Conservation (phyloP, 2,113 vertebrate species). For the Embiotoca jacksoni region DNA sequence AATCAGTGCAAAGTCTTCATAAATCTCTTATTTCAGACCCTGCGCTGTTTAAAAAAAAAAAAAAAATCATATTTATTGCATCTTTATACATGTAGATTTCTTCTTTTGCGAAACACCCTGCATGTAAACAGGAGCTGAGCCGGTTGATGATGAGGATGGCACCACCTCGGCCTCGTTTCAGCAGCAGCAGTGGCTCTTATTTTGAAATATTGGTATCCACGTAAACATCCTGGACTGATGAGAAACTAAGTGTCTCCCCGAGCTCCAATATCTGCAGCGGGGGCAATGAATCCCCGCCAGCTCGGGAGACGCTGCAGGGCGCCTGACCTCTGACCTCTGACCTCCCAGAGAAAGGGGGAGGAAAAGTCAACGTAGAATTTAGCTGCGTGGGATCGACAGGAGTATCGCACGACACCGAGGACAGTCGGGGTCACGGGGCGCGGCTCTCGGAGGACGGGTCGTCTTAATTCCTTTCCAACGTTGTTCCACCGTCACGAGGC, state of each 20-base stretch:
- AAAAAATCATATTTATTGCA: too few relatives aligned
- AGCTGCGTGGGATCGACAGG: slow-evolving; percentile 17
- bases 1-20: too few relatives aligned
- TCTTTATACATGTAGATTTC: too few relatives aligned
- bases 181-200: too few relatives aligned
- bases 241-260: background rate
- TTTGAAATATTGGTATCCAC: too few relatives aligned
- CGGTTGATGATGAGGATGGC: too few relatives aligned
- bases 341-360: background rate
- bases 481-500: background rate
- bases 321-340: slow-evolving; percentile 50
- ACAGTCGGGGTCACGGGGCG: slow-evolving; percentile 1
- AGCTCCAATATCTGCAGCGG: slow-evolving; percentile 5
- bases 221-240: background rate
- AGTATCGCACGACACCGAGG: slow-evolving; percentile 32
- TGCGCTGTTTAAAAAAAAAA: too few relatives aligned
- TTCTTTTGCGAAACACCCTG: too few relatives aligned
- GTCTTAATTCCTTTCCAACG: background rate
- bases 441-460: background rate
- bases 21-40: too few relatives aligned
- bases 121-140: too few relatives aligned
- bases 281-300: slow-evolving; percentile 10
- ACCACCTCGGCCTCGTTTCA: too few relatives aligned
- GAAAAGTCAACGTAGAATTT: slow-evolving; percentile 18
- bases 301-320: slow-evolving; percentile 9